Evolutionary conservation across 1,140 invertebrate species (phyloP).

Genomic region (Zaprionus taronus): DNA sequence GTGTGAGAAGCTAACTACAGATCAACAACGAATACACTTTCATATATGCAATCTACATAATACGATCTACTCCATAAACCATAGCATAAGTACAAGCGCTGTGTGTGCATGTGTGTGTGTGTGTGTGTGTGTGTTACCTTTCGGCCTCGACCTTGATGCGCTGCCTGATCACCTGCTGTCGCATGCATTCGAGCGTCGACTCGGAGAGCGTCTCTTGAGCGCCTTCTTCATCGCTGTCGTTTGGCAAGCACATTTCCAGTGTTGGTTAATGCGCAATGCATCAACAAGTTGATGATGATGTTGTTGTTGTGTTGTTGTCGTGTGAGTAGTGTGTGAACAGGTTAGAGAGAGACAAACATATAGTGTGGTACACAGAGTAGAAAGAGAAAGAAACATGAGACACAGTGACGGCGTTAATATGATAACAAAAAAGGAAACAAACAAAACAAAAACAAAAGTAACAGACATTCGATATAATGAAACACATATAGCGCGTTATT

Average conservation of each 20-base stretch:
- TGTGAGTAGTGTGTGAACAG: slow-evolving; percentile 37
- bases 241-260: slow-evolving; percentile 39
- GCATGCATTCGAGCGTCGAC: slow-evolving; percentile 90
- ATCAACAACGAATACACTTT: not conserved
- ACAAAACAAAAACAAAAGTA: slow-evolving; percentile 31
- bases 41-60: not conserved
- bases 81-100: not conserved
- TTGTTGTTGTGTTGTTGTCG: slow-evolving; percentile 32
- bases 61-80: not conserved
- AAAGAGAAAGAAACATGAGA: slow-evolving; percentile 55
- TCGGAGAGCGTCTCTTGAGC: slow-evolving; percentile 86
- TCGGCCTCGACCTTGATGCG: slow-evolving; percentile 89
- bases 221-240: slow-evolving; percentile 84
- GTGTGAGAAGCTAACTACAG: not conserved
- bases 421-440: slow-evolving; percentile 29
- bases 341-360: slow-evolving; percentile 28
- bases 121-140: slow-evolving; percentile 86
- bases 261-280: slow-evolving; percentile 37
- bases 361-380: slow-evolving; percentile 41
- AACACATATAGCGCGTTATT: too few species aligned
- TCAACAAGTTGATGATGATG: slow-evolving; percentile 21
- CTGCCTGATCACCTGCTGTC: slow-evolving; percentile 89
- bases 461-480: slow-evolving; percentile 13
- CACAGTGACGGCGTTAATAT: slow-evolving; percentile 49
- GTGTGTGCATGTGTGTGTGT: slow-evolving; percentile 12